Conservation (phyloP, 1,140 invertebrate species). For the Caenorhabditis remanei region DNA sequence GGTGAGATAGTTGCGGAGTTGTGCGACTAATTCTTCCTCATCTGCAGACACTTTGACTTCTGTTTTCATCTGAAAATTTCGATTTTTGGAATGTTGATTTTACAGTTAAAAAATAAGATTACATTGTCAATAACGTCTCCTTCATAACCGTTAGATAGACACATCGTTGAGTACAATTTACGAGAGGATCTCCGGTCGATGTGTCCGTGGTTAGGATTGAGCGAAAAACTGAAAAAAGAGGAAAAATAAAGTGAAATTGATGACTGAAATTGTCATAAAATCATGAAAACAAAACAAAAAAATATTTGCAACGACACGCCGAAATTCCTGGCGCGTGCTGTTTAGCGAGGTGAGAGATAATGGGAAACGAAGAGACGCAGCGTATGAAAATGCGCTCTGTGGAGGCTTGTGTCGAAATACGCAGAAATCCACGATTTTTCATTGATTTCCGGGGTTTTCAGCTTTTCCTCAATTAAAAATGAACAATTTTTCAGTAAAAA, state of each 20-base stretch:
- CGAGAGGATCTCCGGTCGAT: no score
- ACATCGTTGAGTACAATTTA: no score
- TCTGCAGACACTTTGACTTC: not conserved
- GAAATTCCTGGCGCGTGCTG: not conserved
- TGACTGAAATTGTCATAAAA: not conserved
- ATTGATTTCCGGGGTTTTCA: not conserved
- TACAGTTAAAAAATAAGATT: no score
- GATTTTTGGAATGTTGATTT: not conserved
- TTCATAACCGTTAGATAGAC: no score
- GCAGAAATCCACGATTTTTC: not conserved
- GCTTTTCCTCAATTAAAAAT: not conserved
- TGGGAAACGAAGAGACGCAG: not conserved
- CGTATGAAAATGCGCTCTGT: no score
- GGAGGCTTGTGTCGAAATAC: not conserved
- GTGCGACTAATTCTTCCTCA: not conserved
- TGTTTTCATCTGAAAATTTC: conserved; percentile 3
- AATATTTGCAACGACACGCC: conserved; percentile 18
- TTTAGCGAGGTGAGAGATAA: conserved; percentile 1
- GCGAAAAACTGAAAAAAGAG: not conserved
- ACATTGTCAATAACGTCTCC: no score
- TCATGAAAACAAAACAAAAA: not conserved
- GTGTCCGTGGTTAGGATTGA: no score
- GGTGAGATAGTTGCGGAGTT: not conserved
- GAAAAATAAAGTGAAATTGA: not conserved
- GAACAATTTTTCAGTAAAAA: not conserved